A percentile compares a stretch with the other conserved stretches of the same genome.
These are phyloP conservation scores for Torymus auratus DNA, from an alignment of 2,888 invertebrate genomes.

Conservation along the genomic window DNA sequence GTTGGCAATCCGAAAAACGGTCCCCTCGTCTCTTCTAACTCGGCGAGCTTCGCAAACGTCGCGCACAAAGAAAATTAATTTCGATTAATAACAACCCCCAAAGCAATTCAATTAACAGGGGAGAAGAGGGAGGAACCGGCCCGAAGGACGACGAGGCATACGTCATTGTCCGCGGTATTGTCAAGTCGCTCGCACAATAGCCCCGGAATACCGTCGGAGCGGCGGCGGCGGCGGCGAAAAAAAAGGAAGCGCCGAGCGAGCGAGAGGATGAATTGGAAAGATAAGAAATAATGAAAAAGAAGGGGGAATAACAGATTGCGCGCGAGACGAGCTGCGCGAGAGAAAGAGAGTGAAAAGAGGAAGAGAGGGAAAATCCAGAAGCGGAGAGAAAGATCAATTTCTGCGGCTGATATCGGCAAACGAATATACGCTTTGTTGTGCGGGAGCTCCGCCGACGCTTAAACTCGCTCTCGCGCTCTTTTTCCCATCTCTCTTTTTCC, in stretches of 20 bases:
- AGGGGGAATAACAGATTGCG: constrained; percentile 51
- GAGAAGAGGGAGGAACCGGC: neutral
- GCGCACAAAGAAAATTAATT: constrained; percentile 45
- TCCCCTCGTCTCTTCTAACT: neutral
- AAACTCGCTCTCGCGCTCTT: constrained; percentile 27
- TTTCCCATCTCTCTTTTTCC: constrained; percentile 12
- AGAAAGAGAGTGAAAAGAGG: constrained; percentile 6
- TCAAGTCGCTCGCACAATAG: constrained; percentile 22
- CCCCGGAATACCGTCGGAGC: constrained; percentile 3
- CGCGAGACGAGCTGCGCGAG: neutral
- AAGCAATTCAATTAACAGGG: constrained; percentile 45
- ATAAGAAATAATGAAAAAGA: constrained; percentile 54
- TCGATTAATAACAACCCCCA: constrained; percentile 33
- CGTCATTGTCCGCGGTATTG: constrained; percentile 30
- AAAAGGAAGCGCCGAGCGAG: neutral
- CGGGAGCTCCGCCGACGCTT: constrained; percentile 15
- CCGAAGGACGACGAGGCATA: neutral
- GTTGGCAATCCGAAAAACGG: no score
- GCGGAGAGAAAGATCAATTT: constrained; percentile 56
- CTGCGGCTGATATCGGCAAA: constrained; percentile 57
- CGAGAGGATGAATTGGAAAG: constrained; percentile 39
- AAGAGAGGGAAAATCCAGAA: neutral
- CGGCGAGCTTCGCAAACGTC: neutral
- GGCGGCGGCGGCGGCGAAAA: constrained; percentile 3
- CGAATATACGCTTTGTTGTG: constrained; percentile 55